These are phyloP conservation scores for Epicampocera succincta DNA, from an alignment of 2,888 invertebrate genomes.

Conservation along the genomic window DNA sequence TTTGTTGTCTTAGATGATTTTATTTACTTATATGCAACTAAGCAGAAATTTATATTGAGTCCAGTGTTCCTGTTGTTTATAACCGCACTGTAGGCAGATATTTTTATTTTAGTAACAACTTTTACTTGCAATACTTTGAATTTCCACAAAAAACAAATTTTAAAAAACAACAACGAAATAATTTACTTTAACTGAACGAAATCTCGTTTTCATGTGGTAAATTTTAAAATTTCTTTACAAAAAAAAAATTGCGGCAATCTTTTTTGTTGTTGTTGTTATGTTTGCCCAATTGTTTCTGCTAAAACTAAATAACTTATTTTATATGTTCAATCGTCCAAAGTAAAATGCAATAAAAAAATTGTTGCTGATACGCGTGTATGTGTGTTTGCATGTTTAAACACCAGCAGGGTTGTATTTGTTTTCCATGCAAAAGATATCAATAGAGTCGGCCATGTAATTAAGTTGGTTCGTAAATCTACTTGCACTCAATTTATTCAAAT, in stretches of 20 bases:
- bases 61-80: background rate
- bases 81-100: no score
- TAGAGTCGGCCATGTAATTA: conserved; percentile 8
- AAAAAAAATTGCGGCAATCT: conserved; percentile 48
- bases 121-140: conserved; percentile 13
- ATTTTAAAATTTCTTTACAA: conserved; percentile 58
- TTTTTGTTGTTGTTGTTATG: background rate
- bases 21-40: no score
- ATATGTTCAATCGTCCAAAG: conserved; percentile 5
- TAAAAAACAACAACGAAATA: conserved; percentile 8
- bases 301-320: conserved; percentile 20
- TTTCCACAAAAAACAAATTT: conserved; percentile 18
- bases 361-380: background rate
- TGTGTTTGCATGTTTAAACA: background rate
- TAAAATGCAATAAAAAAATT: conserved; percentile 9
- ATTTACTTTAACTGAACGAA: conserved; percentile 23
- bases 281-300: background rate
- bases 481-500: background rate
- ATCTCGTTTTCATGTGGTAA: conserved; percentile 49
- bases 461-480: conserved; percentile 1
- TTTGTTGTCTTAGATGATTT: no score
- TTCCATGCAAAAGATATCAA: conserved; percentile 1
- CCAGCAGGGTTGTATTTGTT: background rate
- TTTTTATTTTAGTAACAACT: no score
- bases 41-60: background rate